phyloP scores from a whole-genome alignment of 2,113 vertebrate species.

The Corvus moneduloides region DNA sequence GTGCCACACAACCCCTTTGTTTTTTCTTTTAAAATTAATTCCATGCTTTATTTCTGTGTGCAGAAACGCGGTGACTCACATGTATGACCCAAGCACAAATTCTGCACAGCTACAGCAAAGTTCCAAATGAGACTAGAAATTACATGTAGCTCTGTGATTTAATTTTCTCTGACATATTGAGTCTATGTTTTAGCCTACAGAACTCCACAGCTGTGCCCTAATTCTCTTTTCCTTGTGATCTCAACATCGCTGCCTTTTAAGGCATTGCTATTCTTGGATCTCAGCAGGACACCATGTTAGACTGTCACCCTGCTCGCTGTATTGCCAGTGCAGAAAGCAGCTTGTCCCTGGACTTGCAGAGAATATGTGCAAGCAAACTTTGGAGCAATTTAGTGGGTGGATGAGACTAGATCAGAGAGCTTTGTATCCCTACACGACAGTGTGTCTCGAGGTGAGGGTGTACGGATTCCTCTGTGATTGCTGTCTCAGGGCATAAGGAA shows the following conservation, averaged over 20 bases:
- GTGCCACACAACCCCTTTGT: not conserved
- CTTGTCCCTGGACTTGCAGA: not conserved
- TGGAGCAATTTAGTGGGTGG: not conserved
- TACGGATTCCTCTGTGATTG: not conserved
- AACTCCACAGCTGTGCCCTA: slow-evolving; percentile 88
- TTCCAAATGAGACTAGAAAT: slow-evolving; percentile 39
- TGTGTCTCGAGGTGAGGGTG: not conserved
- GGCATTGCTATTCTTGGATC: slow-evolving; percentile 76
- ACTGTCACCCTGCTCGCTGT: slow-evolving; percentile 69
- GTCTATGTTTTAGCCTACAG: slow-evolving; percentile 87
- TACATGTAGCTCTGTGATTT: slow-evolving; percentile 76
- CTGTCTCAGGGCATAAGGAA: not conserved
- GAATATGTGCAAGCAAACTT: slow-evolving; percentile 28
- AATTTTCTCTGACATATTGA: slow-evolving; percentile 88
- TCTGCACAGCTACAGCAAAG: slow-evolving; percentile 31
- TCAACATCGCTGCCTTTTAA: slow-evolving; percentile 81
- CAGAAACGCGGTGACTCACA: not conserved
- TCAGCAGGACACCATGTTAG: slow-evolving; percentile 72
- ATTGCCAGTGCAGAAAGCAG: slow-evolving; percentile 38
- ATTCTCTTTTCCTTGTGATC: slow-evolving; percentile 81
- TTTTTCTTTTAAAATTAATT: not conserved
- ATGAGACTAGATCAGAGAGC: not conserved
- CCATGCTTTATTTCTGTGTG: not conserved
- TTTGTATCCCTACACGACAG: rapidly evolving
- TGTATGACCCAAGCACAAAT: slow-evolving; percentile 1